These are phyloP conservation scores for Trichopoda pennipes DNA, from an alignment of 2,888 invertebrate species.

Conservation along the genomic window DNA sequence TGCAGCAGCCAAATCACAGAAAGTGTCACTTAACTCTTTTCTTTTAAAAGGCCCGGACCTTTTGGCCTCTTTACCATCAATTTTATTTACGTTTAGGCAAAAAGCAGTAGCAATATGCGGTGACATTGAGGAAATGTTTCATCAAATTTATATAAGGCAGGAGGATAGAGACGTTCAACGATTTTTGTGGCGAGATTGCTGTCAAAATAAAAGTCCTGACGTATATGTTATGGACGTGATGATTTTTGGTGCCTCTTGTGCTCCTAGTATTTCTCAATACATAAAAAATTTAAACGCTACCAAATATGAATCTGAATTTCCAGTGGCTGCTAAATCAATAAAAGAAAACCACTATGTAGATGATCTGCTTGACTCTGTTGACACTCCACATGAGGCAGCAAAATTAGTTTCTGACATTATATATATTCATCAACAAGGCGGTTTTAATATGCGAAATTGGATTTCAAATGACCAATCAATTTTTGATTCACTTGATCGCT, in stretches of 20 bases:
- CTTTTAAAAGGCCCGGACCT: too few species aligned
- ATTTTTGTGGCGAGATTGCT: not conserved
- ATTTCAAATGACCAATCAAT: too few species aligned
- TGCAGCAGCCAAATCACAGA: too few species aligned
- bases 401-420: slow-evolving; percentile 28
- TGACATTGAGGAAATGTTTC: slow-evolving; percentile 7
- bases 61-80: too few species aligned
- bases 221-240: slow-evolving; percentile 51
- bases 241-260: slow-evolving; percentile 56
- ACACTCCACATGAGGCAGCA: too few species aligned
- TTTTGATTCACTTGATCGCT: not conserved
- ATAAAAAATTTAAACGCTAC: slow-evolving; percentile 42
- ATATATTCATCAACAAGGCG: slow-evolving; percentile 35
- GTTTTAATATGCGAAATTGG: slow-evolving; percentile 48
- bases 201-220: not conserved
- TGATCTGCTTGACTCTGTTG: too few species aligned
- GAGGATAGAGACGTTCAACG: not conserved
- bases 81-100: too few species aligned
- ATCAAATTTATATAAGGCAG: slow-evolving; percentile 7
- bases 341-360: slow-evolving; percentile 52
- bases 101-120: not conserved
- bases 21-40: too few species aligned
- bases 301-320: slow-evolving; percentile 7
- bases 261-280: slow-evolving; percentile 32
- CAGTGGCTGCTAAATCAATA: slow-evolving; percentile 12